Conservation (phyloP, 2,113 vertebrate genomes). For the Dromaius novaehollandiae region DNA sequence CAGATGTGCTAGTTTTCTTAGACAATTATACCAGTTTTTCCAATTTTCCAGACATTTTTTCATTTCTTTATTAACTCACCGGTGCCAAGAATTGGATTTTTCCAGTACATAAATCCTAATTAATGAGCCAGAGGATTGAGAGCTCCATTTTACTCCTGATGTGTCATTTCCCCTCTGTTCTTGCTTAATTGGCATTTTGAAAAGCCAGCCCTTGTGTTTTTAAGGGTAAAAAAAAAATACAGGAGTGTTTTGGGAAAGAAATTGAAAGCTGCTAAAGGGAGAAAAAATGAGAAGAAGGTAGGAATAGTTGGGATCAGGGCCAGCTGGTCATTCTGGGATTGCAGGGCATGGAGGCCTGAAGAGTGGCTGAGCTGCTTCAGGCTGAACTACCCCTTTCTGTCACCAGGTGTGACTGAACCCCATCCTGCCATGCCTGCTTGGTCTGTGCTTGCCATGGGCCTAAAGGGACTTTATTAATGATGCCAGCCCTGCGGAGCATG, state of each 20-base stretch:
- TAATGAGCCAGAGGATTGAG: slow-evolving; percentile 44
- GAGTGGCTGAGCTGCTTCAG: not conserved
- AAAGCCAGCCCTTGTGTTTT: slow-evolving; percentile 6
- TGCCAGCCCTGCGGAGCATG: not conserved
- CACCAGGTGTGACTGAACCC: not conserved
- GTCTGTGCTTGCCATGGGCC: not conserved
- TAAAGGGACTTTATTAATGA: not conserved
- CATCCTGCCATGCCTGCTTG: not conserved
- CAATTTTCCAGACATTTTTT: slow-evolving; percentile 60
- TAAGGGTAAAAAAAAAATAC: not conserved
- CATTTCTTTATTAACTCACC: slow-evolving; percentile 54
- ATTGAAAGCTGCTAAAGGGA: not conserved
- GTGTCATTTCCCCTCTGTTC: slow-evolving; percentile 49
- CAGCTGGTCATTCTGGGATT: not conserved
- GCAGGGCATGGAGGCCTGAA: not conserved
- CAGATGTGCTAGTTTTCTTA: slow-evolving; percentile 61
- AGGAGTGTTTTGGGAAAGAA: slow-evolving; percentile 7
- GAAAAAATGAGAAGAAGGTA: not conserved
- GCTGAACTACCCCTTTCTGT: not conserved
- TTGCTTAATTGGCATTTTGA: slow-evolving; percentile 52
- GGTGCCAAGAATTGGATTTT: slow-evolving; percentile 60
- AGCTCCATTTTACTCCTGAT: slow-evolving; percentile 45
- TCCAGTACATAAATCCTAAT: slow-evolving; percentile 68
- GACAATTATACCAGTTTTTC: slow-evolving; percentile 62
- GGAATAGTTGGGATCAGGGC: not conserved